phyloP scores from a whole-genome alignment of 2,888 invertebrate species.

The Epicampocera succincta region DNA sequence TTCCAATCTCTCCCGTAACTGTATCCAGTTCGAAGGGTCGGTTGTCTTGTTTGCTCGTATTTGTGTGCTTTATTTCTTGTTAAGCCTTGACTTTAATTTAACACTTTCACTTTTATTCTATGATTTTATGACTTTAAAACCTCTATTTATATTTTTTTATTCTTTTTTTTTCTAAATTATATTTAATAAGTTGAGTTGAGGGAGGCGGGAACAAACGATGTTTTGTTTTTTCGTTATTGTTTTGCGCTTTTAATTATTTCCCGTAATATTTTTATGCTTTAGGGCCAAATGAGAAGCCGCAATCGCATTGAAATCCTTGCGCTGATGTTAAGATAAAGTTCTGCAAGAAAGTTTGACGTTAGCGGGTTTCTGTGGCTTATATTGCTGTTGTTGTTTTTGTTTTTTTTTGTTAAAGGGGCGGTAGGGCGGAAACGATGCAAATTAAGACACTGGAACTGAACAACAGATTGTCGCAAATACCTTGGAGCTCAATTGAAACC shows the following conservation, averaged over 20 bases:
- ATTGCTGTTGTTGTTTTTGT: not conserved
- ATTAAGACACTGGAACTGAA: conserved; percentile 29
- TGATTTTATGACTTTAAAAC: conserved; percentile 24
- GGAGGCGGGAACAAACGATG: conserved; percentile 6
- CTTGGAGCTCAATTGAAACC: conserved; percentile 36
- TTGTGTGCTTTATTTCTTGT: not conserved
- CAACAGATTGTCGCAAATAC: conserved; percentile 26
- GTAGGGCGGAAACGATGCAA: conserved; percentile 28
- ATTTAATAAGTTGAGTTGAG: conserved; percentile 37
- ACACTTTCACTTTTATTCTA: conserved; percentile 26
- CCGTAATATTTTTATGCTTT: conserved; percentile 41
- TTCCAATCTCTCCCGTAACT: conserved; percentile 50
- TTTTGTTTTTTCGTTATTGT: conserved; percentile 2
- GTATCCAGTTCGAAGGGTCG: conserved; percentile 48
- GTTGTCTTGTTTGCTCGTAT: conserved; percentile 9
- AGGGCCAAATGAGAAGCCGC: conserved; percentile 17
- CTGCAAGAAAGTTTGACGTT: conserved; percentile 32
- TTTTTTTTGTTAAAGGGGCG: not conserved
- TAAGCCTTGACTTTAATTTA: conserved; percentile 31
- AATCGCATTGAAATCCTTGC: conserved; percentile 42
- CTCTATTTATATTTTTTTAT: not conserved
- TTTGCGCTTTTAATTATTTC: conserved; percentile 28
- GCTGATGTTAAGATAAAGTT: conserved; percentile 23
- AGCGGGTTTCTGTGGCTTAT: conserved; percentile 6
- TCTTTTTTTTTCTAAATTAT: conserved; percentile 41